phyloP scores from a whole-genome alignment of 2,888 invertebrate species.

The Orchesella flavescens region DNA sequence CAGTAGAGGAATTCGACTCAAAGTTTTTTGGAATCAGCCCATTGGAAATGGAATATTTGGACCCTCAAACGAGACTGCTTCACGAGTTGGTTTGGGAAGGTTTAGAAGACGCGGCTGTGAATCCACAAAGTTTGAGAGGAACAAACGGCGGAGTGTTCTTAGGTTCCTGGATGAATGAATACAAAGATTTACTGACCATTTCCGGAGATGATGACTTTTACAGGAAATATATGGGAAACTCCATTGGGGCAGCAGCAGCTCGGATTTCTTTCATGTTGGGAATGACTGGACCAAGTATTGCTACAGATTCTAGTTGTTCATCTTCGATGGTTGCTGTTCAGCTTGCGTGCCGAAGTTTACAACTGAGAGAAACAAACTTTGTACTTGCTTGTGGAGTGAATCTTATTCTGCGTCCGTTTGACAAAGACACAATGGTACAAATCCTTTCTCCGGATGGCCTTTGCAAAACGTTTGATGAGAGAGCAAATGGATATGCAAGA shows the following conservation, averaged over 20 bases:
- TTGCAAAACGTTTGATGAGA: conserved; percentile 60
- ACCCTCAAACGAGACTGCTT: background rate
- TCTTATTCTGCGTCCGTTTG: conserved; percentile 33
- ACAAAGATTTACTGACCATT: background rate
- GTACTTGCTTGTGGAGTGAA: conserved; percentile 60
- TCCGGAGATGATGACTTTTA: background rate
- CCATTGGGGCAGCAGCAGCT: background rate
- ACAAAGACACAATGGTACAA: background rate
- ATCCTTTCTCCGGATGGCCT: conserved; percentile 30
- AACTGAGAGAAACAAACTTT: conserved; percentile 25
- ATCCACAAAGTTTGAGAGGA: background rate
- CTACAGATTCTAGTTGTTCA: conserved; percentile 50
- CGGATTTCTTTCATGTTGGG: background rate
- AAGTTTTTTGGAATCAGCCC: conserved; percentile 15
- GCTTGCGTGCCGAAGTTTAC: conserved; percentile 50
- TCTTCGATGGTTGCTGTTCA: conserved; percentile 58
- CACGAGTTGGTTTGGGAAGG: background rate
- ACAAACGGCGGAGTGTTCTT: background rate
- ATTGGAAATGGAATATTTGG: background rate
- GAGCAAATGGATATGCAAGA: conserved; percentile 55
- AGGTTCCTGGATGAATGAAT: background rate
- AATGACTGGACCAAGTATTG: conserved; percentile 47
- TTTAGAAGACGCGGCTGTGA: background rate
- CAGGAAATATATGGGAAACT: background rate
- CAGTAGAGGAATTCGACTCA: conserved; percentile 20